Conservation (phyloP, 1,140 invertebrate species). For the Pissodes strobi region DNA sequence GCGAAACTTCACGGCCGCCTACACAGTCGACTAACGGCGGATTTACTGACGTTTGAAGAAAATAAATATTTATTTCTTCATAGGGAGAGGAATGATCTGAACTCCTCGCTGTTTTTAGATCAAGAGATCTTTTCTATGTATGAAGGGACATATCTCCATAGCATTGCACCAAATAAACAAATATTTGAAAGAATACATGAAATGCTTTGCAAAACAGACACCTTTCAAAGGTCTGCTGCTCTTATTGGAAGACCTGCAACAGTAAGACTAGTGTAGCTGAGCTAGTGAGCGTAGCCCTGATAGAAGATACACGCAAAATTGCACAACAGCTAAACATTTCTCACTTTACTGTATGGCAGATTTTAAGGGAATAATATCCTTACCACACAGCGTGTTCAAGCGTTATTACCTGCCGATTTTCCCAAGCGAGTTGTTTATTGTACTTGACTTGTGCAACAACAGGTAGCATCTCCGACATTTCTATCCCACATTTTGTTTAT, state of each 20-base stretch:
- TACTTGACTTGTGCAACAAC: not conserved
- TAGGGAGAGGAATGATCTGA: no score
- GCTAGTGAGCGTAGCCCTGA: not conserved
- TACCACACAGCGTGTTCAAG: not conserved
- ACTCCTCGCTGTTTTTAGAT: no score
- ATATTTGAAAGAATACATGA: not conserved
- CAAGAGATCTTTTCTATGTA: no score
- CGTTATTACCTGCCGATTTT: conserved; percentile 6
- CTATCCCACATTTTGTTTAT: not conserved
- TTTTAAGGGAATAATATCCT: conserved; percentile 1
- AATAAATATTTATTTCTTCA: no score
- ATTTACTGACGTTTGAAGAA: no score
- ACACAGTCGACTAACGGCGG: no score
- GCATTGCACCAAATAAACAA: not conserved
- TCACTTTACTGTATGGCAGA: not conserved
- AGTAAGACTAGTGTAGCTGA: not conserved
- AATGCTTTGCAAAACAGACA: not conserved
- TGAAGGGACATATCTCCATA: not conserved
- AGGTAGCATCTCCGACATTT: conserved; percentile 10
- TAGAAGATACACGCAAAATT: conserved; percentile 10
- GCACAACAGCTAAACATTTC: conserved; percentile 4
- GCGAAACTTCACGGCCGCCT: no score
- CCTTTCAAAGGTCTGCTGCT: no score
- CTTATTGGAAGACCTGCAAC: no score
- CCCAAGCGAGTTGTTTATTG: conserved; percentile 4